phyloP scores from a whole-genome alignment of 1,140 invertebrate genomes.

The Eufriesea mexicana region DNA sequence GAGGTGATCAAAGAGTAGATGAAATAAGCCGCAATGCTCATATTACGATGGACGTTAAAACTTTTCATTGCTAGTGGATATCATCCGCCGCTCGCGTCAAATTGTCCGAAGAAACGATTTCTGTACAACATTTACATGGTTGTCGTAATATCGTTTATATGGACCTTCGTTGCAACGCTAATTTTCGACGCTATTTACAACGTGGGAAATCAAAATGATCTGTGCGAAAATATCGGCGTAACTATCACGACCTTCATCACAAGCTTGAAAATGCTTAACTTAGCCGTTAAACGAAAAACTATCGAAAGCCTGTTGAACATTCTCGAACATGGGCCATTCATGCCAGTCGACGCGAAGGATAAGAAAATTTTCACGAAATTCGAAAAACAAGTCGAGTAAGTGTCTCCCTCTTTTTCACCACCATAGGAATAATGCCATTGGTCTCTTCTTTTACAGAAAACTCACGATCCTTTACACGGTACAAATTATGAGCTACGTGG shows the following conservation, averaged over 20 bases:
- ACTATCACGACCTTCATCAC: constrained; percentile 46
- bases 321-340: constrained; percentile 38
- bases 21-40: neutral
- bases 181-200: neutral
- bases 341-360: constrained; percentile 42
- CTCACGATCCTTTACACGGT: neutral
- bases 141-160: neutral
- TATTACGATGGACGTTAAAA: neutral
- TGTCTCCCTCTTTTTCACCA: neutral
- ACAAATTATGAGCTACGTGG: neutral
- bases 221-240: constrained; percentile 61
- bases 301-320: constrained; percentile 42
- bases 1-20: neutral
- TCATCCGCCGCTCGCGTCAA: neutral
- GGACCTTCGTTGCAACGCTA: too few species aligned
- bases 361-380: constrained; percentile 46
- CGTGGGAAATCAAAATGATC: constrained; percentile 42
- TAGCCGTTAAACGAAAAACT: constrained; percentile 31
- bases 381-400: constrained; percentile 50
- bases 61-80: neutral
- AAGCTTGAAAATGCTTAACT: constrained; percentile 43
- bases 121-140: neutral
- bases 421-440: too few species aligned
- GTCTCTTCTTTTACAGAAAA: neutral
- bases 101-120: neutral